phyloP scores from a whole-genome alignment of 2,888 invertebrate species.

The Hemistola chrysoprasaria region DNA sequence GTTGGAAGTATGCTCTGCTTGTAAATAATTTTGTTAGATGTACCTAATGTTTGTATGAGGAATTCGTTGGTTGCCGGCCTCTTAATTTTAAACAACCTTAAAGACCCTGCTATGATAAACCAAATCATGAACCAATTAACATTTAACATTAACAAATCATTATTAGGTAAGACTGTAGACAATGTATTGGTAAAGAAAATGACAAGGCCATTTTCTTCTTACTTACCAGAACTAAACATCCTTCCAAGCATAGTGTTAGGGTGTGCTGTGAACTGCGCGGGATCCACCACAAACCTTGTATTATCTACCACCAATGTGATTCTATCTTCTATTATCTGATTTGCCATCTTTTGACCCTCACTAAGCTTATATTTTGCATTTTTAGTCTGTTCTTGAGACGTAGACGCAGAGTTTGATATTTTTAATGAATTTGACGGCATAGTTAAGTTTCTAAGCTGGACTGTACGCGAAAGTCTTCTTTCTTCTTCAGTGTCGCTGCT shows the following conservation, averaged over 20 bases:
- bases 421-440: constrained; percentile 62
- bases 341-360: constrained; percentile 12
- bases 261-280: constrained; percentile 95
- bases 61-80: too few relatives aligned
- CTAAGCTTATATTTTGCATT: constrained; percentile 46
- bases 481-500: constrained; percentile 95
- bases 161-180: too few relatives aligned
- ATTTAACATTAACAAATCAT: too few relatives aligned
- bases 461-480: constrained; percentile 75
- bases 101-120: too few relatives aligned
- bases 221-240: constrained; percentile 94
- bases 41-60: too few relatives aligned
- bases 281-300: constrained; percentile 94
- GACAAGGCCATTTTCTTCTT: too few relatives aligned
- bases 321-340: constrained; percentile 84
- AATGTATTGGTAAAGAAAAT: too few relatives aligned
- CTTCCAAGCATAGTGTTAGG: constrained; percentile 99
- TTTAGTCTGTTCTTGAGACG: constrained; percentile 59
- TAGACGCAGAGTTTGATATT: constrained; percentile 41
- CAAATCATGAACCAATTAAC: too few relatives aligned
- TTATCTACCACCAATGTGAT: constrained; percentile 98
- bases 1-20: too few relatives aligned
- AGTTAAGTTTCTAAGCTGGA: constrained; percentile 49
- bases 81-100: too few relatives aligned
- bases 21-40: too few relatives aligned